Base-by-base conservation (phyloP, 2,113 vertebrate genomes). In the Dromas ardeola region DNA sequence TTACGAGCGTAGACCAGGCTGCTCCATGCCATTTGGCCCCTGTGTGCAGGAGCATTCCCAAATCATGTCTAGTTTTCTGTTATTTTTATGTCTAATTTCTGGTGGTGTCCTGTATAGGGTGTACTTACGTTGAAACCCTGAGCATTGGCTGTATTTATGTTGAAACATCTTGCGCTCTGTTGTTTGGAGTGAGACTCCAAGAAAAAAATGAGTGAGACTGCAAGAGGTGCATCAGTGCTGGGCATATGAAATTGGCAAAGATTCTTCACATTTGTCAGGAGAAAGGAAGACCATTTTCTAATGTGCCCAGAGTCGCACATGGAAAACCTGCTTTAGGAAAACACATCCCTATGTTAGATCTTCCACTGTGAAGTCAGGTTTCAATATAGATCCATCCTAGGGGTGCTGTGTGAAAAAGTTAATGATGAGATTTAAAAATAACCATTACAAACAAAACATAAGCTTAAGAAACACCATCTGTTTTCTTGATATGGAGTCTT, bases 1-100 rank as follows among this genome's bases (percentile, higher is more conserved):
- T 74, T 15, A 15, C 1, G 1, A 81, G 27, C 10, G 22, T 81
- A 13, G 42, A 40, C 18, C 0, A 0, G 2, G 9, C 20, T 88
- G 38, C 23, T 53, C 25, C 13, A 49, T 91, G 61, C 65, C 12
- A 6, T 63, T 81, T 87, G 73, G 12, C 21, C 7, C 47, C 7
- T 34, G 8, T 66, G 45, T 23, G 42, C 34, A 32, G 32, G 21
- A 92, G 10, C 30, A 36, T 25, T 27, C 56, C 34, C 58, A 80
- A 67, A 69, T 4, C 20, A 83, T 27, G 16, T 59, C 16, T 36
- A 4, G 6, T 56, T 67, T 74, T 83, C 7, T 7, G 9, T 20
- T 63, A 38, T 27, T 76, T 70, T 45, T 34, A 11, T 30, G 26
- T 85, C 26, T 87, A 2, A 18, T 85, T 95, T 85, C 66, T 56